Percentiles rank a stretch among this genome's conserved stretches.
Evolutionary conservation across 1,140 invertebrate genomes (phyloP).

Genomic region (Panulirus ornatus): DNA sequence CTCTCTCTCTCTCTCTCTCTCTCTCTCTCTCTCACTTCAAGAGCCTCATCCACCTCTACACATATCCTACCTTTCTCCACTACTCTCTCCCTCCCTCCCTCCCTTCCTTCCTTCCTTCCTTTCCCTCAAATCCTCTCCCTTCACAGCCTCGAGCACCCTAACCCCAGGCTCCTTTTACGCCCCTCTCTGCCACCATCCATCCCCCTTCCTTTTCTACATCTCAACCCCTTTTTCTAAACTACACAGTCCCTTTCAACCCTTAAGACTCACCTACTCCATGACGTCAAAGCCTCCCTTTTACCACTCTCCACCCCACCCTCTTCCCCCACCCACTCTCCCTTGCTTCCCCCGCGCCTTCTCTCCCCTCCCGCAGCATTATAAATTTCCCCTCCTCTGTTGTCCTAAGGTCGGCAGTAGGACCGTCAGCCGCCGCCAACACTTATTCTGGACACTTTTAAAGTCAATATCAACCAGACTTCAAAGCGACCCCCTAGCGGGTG

Average conservation of each 20-base stretch:
- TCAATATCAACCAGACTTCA: no score
- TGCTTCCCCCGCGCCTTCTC: background rate
- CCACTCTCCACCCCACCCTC: background rate
- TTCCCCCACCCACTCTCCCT: background rate
- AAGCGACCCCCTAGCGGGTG: no score
- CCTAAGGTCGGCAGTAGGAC: background rate
- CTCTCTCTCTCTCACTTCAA: background rate
- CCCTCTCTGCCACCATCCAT: no score
- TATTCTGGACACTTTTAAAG: background rate
- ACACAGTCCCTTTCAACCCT: background rate
- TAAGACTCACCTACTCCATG: slow-evolving; percentile 3
- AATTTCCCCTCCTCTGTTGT: background rate
- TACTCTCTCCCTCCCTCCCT: background rate
- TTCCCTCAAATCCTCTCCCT: background rate
- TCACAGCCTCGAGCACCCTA: no score
- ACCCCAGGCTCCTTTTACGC: background rate
- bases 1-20: background rate
- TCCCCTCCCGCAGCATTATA: no score
- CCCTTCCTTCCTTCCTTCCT: background rate
- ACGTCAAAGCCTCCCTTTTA: no score
- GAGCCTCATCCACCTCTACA: background rate
- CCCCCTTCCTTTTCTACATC: background rate
- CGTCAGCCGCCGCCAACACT: background rate
- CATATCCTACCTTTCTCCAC: background rate
- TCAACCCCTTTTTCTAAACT: background rate